Evolutionary conservation across 1,140 invertebrate genomes (phyloP), one percentile per base, ranked within the genome.

Genomic region (Saccostrea glomerata): DNA sequence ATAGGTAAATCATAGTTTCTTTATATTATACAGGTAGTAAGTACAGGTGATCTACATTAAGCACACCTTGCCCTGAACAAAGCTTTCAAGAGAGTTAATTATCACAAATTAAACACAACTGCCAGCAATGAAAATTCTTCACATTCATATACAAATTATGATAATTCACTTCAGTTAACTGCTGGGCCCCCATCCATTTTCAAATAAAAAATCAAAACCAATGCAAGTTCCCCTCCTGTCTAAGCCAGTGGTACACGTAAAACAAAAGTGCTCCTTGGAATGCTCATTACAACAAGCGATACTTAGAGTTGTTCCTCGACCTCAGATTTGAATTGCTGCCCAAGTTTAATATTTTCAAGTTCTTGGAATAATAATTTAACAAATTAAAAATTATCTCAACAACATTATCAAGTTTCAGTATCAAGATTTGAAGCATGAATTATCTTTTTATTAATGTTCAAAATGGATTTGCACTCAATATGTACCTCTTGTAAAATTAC

Each of bases 111-210:
- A 77, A 6, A 77, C 25, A 77, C 70, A 77, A 77, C 70, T 77
- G 70, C 70, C 70, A 77, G 70, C 70, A 77, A 77, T 77, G 23
- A 77, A 77, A 77, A 77, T 77, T 77, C 70, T 77, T 77, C 70
- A 77, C 70, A 77, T 77, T 77, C 70, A 77, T 77, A 77, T 30
- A 77, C 70, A 77, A 77, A 77, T 77, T 77, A 77, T 77, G 70
- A 77, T 77, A 77, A 77, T 77, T 77, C 70, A 77, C 25, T 36
- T 30, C 70, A 30, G 70, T 30, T 25, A 13, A 77, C 70, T 30
- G 70, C 70, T 77, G 70, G 70, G 70, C 70, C 58, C 30, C 25
- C 70, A 77, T 77, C 70, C 70, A 77, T 77, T 77, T 77, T 77
- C 23, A 77, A 77, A 77, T 36, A 77, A 77, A 77, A 77, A 77